Percentiles rank a stretch among this genome's conserved stretches.
These are phyloP conservation scores for Drosophila navojoa DNA, from an alignment of 1,140 invertebrate species.

Conservation along the genomic window DNA sequence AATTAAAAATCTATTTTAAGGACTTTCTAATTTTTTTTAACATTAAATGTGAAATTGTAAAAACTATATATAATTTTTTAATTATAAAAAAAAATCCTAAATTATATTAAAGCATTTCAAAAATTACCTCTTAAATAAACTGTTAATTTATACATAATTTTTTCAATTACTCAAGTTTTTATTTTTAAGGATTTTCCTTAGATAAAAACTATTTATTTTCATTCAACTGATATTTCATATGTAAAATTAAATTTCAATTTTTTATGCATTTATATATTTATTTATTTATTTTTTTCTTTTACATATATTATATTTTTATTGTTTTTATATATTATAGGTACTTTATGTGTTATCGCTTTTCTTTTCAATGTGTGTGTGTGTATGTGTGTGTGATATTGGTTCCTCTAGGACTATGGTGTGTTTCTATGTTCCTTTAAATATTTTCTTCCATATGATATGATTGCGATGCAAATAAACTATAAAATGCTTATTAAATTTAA, in stretches of 20 bases:
- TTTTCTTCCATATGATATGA: conserved; percentile 47
- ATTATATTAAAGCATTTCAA: too few species aligned
- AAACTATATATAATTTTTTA: too few species aligned
- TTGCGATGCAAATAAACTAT: conserved; percentile 61
- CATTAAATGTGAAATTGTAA: too few species aligned
- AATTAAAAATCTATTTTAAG: neutral
- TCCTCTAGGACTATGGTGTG: conserved; percentile 45
- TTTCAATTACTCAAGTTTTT: too few species aligned
- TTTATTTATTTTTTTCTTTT: neutral
- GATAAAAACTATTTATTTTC: too few species aligned
- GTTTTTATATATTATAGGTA: conserved; percentile 55
- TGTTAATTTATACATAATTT: too few species aligned
- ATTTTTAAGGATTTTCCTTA: too few species aligned
- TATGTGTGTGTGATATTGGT: conserved; percentile 38
- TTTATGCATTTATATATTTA: conserved; percentile 3
- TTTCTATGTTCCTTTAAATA: conserved; percentile 5
- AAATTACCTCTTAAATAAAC: too few species aligned
- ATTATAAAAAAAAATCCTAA: too few species aligned
- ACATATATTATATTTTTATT: neutral
- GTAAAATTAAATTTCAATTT: neutral
- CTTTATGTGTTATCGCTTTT: conserved; percentile 55
- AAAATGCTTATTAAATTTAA: conserved; percentile 61
- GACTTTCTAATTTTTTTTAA: neutral
- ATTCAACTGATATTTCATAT: conserved; percentile 10
- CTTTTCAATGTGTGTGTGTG: conserved; percentile 18